These are phyloP conservation scores for Dasypogon diadema DNA, from an alignment of 2,888 invertebrate species.

Conservation along the genomic window DNA sequence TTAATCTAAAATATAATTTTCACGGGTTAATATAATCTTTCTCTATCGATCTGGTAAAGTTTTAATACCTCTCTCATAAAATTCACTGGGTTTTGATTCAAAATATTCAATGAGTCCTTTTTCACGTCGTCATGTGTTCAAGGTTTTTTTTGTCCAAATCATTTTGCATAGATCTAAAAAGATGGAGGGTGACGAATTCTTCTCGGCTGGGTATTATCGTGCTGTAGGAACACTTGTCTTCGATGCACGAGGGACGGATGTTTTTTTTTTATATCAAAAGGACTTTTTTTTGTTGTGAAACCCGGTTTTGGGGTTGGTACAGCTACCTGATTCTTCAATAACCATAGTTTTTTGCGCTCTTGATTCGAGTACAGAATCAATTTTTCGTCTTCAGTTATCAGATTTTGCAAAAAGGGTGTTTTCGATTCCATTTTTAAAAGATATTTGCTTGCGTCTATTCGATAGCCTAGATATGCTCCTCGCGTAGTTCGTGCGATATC, in stretches of 20 bases:
- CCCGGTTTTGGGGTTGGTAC: neutral
- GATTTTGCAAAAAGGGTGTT: too few species aligned
- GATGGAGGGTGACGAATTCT: neutral
- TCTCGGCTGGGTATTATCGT: neutral
- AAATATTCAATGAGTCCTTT: neutral
- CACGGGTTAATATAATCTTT: neutral
- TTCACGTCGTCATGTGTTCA: too few species aligned
- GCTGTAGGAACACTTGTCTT: neutral
- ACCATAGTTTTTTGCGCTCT: neutral
- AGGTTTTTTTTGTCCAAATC: neutral
- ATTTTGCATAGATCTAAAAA: neutral
- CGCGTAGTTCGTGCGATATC: too few species aligned
- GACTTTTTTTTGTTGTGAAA: neutral
- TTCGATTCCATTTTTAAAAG: too few species aligned
- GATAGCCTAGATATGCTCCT: too few species aligned
- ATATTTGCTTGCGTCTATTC: too few species aligned
- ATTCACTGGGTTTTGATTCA: neutral
- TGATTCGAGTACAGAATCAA: neutral
- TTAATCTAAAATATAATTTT: neutral
- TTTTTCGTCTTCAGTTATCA: neutral
- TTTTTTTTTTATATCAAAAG: neutral
- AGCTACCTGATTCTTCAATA: neutral
- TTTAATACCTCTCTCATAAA: neutral
- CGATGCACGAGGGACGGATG: neutral
- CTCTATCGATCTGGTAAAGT: neutral